Percentiles rank a stretch among this genome's conserved stretches.
phyloP scores from a whole-genome alignment of 2,888 invertebrate species.

The Thymelicus acteon region DNA sequence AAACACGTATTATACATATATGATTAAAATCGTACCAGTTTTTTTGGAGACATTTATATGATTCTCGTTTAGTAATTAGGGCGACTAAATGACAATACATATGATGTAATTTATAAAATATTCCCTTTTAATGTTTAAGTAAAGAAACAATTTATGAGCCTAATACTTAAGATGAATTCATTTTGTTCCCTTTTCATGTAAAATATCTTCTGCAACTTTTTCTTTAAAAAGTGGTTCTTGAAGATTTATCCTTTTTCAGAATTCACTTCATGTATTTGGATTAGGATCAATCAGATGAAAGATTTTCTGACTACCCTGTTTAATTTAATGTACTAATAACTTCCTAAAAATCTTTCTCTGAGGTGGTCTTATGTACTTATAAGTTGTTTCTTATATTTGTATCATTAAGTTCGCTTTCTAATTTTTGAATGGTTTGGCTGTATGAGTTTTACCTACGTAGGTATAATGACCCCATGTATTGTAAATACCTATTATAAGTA shows the following conservation, averaged over 20 bases:
- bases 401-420: slow-evolving; percentile 68
- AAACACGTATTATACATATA: slow-evolving; percentile 6
- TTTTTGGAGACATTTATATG: slow-evolving; percentile 62
- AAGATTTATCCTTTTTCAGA: slow-evolving; percentile 49
- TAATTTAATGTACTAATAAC: slow-evolving; percentile 50
- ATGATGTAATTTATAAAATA: slow-evolving; percentile 74
- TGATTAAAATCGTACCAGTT: slow-evolving; percentile 24
- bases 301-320: slow-evolving; percentile 51
- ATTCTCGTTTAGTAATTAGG: slow-evolving; percentile 82
- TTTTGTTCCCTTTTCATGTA: slow-evolving; percentile 37
- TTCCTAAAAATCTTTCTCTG: slow-evolving; percentile 46
- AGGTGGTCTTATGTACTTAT: slow-evolving; percentile 38
- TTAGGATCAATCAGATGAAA: slow-evolving; percentile 44
- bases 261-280: slow-evolving; percentile 54
- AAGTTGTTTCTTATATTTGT: slow-evolving; percentile 54
- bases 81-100: slow-evolving; percentile 84
- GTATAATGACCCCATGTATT: slow-evolving; percentile 76
- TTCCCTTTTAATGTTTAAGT: slow-evolving; percentile 72
- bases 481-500: slow-evolving; percentile 82
- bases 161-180: slow-evolving; percentile 37
- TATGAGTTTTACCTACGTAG: slow-evolving; percentile 83
- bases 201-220: slow-evolving; percentile 51
- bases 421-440: slow-evolving; percentile 77
- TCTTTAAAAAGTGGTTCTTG: slow-evolving; percentile 51
- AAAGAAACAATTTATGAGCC: slow-evolving; percentile 53